Evolutionary conservation across 1,140 invertebrate species (phyloP).

Genomic region (Bombus polaris): DNA sequence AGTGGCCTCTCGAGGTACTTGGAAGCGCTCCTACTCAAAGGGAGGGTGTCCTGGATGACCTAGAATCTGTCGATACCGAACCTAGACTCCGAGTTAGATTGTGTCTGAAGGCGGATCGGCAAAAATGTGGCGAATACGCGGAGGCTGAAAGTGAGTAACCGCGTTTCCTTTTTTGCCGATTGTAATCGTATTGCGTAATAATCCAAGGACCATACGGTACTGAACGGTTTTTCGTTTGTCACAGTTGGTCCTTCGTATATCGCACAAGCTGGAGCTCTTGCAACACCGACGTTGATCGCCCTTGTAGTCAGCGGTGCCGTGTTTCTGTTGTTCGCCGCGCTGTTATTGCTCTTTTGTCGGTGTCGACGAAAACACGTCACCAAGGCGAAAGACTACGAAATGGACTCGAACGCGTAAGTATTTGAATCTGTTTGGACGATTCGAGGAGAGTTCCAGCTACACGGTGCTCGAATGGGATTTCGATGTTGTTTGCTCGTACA

Average conservation of each 20-base stretch:
- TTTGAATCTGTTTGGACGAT: background rate
- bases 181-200: too few relatives aligned
- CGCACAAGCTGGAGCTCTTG: slow-evolving; percentile 88
- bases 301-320: slow-evolving; percentile 92
- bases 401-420: slow-evolving; percentile 88
- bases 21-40: slow-evolving; percentile 87
- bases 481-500: slow-evolving; percentile 63
- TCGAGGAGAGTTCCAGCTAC: background rate
- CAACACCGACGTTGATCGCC: slow-evolving; percentile 90
- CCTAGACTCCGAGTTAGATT: slow-evolving; percentile 89
- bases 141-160: slow-evolving; percentile 89
- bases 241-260: slow-evolving; percentile 91
- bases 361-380: slow-evolving; percentile 92
- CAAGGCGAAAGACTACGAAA: slow-evolving; percentile 95
- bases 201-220: too few relatives aligned
- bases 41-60: slow-evolving; percentile 86
- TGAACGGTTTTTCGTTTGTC: slow-evolving; percentile 24
- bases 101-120: slow-evolving; percentile 89
- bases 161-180: background rate
- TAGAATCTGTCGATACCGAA: slow-evolving; percentile 80
- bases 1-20: slow-evolving; percentile 86
- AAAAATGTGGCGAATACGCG: slow-evolving; percentile 91
- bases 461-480: background rate
- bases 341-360: slow-evolving; percentile 93
- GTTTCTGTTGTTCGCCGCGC: slow-evolving; percentile 89